Base-by-base conservation (phyloP, 2,888 invertebrate species). In the Choristoneura rosaceana region DNA sequence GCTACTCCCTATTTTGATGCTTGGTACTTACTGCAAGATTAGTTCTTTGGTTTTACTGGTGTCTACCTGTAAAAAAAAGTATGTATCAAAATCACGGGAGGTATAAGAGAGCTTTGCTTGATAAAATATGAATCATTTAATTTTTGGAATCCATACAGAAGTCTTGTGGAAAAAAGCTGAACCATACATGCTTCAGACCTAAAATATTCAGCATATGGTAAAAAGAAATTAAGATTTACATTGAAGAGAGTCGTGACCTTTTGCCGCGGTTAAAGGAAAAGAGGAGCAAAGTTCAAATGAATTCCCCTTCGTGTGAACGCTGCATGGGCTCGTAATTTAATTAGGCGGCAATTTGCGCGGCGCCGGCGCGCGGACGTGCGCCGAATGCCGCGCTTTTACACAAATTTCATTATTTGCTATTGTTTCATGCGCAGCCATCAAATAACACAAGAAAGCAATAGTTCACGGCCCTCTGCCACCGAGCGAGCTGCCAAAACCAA, bases 281-380 rank as follows among this genome's bases (percentile, higher is more conserved):
- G 80, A 84, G 83, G 79, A 80, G 78, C 76, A 12, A 41, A 58
- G 58, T 17, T 47, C 47, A 80, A 87, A 83, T 81, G 80, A 85
- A 87, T 86, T 77, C 73, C 80, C 80, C 79, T 80, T 75, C 78
- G 80, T 77, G 74, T 59, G 68, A 79, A 77, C 82, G 82, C 83
- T 87, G 88, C 88, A 86, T 79, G 78, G 78, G 81, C 81, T 79
- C 80, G 87, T 90, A 90, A 92, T 91, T 91, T 87, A 90, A 92
- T 93, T 92, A 91, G 88, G 84, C 81, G 86, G 84, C 88, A 91
- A 90, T 91, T 91, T 86, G 83, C 85, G 82, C 83, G 82, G 82
- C 80, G 86, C 79, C 81, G 80, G 80, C 81, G 83, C 78, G 83
- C 78, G 86, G 84, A 91, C 93, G 93, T 93, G 92, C 89, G 84